These are phyloP conservation scores for Bombus confusus DNA, from an alignment of 1,140 invertebrate genomes.

Conservation along the genomic window DNA sequence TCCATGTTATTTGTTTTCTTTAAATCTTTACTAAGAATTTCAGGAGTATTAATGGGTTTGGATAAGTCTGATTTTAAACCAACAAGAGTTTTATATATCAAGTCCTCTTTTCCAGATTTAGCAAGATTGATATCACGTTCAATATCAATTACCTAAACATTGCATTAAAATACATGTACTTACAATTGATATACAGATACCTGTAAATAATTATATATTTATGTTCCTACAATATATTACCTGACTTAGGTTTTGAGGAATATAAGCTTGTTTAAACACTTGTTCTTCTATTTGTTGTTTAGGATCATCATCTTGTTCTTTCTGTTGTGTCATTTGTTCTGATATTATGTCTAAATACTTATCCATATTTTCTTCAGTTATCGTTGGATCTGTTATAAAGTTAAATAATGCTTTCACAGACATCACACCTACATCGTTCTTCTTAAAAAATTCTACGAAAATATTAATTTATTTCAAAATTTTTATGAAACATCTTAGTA, in stretches of 20 bases:
- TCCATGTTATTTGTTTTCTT: conserved; percentile 56
- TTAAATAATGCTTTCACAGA: conserved; percentile 96
- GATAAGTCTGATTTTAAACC: conserved; percentile 92
- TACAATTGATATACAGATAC: conserved; percentile 30
- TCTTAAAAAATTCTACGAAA: conserved; percentile 93
- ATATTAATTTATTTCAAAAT: conserved; percentile 5
- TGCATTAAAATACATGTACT: conserved; percentile 18
- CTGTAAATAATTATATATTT: neutral
- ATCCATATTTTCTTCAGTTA: conserved; percentile 92
- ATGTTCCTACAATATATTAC: conserved; percentile 79
- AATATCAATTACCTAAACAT: conserved; percentile 90
- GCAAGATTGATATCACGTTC: conserved; percentile 93
- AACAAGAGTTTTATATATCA: conserved; percentile 92
- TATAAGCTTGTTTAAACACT: conserved; percentile 97
- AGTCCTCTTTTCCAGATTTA: conserved; percentile 89
- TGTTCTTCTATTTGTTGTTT: conserved; percentile 91
- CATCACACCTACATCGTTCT: conserved; percentile 94
- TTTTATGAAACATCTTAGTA: conserved; percentile 4
- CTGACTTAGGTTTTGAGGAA: conserved; percentile 96
- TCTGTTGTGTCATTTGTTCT: conserved; percentile 85
- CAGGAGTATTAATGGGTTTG: conserved; percentile 84
- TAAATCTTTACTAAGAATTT: conserved; percentile 70
- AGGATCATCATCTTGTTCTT: conserved; percentile 85
- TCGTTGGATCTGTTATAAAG: conserved; percentile 95
- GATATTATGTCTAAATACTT: conserved; percentile 89